phyloP scores from a whole-genome alignment of 2,797 vertebrate species.

The Poeciliopsis infans region DNA sequence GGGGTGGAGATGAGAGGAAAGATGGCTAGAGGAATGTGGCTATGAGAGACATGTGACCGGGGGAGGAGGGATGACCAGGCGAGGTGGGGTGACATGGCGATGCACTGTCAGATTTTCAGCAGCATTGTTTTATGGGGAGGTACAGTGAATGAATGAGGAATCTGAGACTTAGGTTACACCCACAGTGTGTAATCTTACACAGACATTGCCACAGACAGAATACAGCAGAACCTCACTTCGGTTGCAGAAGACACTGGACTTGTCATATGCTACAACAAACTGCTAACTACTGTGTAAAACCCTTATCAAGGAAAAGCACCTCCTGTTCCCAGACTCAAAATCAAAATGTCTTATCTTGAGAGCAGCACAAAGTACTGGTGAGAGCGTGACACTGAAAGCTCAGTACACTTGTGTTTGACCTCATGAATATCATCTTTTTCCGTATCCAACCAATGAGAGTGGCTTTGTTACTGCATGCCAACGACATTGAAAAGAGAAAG shows the following conservation, averaged over 20 bases:
- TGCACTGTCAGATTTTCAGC: conserved; percentile 47
- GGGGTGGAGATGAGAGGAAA: conserved; percentile 28
- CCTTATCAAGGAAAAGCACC: not conserved
- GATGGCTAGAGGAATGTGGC: conserved; percentile 65
- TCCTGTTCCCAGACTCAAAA: conserved; percentile 8
- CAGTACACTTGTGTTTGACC: conserved; percentile 98
- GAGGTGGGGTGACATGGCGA: conserved; percentile 53
- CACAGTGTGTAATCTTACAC: conserved; percentile 56
- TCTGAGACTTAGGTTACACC: conserved; percentile 60
- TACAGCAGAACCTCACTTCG: conserved; percentile 31
- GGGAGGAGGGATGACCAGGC: conserved; percentile 63
- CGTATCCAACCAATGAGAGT: not conserved
- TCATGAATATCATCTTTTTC: conserved; percentile 83
- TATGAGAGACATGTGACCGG: conserved; percentile 67
- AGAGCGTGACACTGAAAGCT: conserved; percentile 92
- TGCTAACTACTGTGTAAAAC: not conserved
- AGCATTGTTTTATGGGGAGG: conserved; percentile 24
- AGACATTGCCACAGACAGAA: conserved; percentile 10
- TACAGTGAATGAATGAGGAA: conserved; percentile 54
- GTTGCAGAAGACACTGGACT: conserved; percentile 15
- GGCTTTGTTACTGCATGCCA: not conserved
- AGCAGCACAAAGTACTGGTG: conserved; percentile 94
- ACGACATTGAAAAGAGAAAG: conserved; percentile 7
- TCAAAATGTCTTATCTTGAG: conserved; percentile 80
- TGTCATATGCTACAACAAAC: not conserved